Conservation (phyloP, 2,797 vertebrate species). For the Spheniscus humboldti region DNA sequence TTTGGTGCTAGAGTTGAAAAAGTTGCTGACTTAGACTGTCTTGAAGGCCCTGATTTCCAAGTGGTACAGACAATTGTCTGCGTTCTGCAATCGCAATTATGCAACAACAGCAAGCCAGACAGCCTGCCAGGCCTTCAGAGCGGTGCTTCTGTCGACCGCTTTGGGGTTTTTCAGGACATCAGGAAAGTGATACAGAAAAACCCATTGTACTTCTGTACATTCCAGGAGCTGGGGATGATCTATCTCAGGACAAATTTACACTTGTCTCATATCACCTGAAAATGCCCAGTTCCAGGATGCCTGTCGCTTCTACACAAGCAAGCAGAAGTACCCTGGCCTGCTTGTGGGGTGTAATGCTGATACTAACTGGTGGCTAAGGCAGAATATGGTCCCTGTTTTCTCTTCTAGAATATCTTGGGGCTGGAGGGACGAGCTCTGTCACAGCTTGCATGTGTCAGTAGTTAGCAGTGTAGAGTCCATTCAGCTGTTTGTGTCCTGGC, state of each 20-base stretch:
- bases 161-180: slow-evolving; percentile 2
- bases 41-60: slow-evolving; percentile 34
- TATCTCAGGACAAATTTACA: background rate
- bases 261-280: background rate
- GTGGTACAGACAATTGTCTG: slow-evolving; percentile 29
- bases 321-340: background rate
- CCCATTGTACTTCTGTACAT: background rate
- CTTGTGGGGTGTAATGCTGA: background rate
- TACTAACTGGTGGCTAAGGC: background rate
- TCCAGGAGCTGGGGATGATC: background rate
- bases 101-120: background rate
- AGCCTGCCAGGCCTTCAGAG: background rate
- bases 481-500: background rate
- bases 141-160: background rate
- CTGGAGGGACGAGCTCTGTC: background rate
- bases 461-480: background rate
- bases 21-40: slow-evolving; percentile 29
- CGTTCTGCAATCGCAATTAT: slow-evolving; percentile 42
- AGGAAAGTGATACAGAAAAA: background rate
- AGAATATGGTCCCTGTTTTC: background rate
- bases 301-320: background rate
- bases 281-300: background rate
- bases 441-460: background rate
- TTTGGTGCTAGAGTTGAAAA: slow-evolving; percentile 1
- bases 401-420: background rate